Conservation (phyloP, 2,888 invertebrate genomes). For the Drosophila subsilvestris region DNA sequence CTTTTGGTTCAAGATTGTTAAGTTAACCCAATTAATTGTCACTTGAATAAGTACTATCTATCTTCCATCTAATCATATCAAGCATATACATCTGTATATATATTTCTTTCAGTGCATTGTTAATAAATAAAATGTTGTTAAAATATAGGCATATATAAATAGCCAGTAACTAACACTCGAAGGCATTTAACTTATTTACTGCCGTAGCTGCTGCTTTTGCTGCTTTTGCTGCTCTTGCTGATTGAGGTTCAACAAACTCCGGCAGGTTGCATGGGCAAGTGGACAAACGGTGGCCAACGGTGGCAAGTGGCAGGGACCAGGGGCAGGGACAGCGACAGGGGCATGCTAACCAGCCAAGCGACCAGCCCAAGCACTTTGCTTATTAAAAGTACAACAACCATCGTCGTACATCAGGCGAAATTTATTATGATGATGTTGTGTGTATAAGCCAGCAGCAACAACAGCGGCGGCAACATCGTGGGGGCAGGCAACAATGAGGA, state of each 20-base stretch:
- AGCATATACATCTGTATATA: too few species aligned
- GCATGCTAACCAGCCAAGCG: slow-evolving; percentile 62
- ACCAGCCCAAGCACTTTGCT: slow-evolving; percentile 78
- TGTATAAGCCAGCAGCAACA: slow-evolving; percentile 54
- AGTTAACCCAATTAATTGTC: too few species aligned
- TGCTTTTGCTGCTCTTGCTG: slow-evolving; percentile 14
- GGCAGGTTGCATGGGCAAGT: slow-evolving; percentile 69
- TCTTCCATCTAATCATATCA: not conserved
- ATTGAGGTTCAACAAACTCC: slow-evolving; percentile 48
- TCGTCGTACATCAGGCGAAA: slow-evolving; percentile 71
- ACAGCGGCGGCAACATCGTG: slow-evolving; percentile 24
- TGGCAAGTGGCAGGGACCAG: slow-evolving; percentile 53
- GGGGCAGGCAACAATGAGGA: slow-evolving; percentile 70
- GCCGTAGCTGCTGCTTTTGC: slow-evolving; percentile 17
- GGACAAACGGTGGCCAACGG: slow-evolving; percentile 55
- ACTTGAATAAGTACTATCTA: too few species aligned
- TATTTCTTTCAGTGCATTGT: slow-evolving; percentile 11
- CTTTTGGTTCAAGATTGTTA: too few species aligned
- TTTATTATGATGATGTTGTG: slow-evolving; percentile 78
- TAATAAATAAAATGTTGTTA: slow-evolving; percentile 61
- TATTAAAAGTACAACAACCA: slow-evolving; percentile 71
- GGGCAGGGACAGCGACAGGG: slow-evolving; percentile 22
- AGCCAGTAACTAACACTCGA: slow-evolving; percentile 59
- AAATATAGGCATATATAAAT: slow-evolving; percentile 34
- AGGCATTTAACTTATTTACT: slow-evolving; percentile 51